Conservation (phyloP, 92 coral and sea anemone species). For the Isaurus tuberculatus region DNA sequence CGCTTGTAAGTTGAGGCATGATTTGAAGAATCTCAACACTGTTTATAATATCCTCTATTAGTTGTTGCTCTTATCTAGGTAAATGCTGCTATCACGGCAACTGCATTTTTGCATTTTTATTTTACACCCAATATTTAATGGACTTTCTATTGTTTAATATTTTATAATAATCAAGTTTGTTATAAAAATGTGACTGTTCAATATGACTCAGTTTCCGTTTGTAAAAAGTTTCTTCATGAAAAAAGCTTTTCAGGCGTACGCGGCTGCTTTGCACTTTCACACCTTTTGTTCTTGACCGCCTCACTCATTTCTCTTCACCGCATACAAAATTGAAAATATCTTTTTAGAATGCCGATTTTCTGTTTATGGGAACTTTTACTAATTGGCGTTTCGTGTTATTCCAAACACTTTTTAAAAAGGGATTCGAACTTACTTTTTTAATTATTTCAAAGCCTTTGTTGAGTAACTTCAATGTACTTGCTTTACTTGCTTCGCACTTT, state of each 20-base stretch:
- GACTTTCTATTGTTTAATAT: not conserved
- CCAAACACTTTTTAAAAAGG: not conserved
- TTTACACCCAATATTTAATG: not conserved
- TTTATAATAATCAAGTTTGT: not conserved
- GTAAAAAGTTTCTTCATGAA: not conserved
- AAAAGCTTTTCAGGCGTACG: not conserved
- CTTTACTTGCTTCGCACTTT: no score
- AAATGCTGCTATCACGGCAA: not conserved
- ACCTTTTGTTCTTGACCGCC: not conserved
- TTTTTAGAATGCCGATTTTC: not conserved
- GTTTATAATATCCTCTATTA: not conserved
- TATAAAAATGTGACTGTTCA: not conserved
- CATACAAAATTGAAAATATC: not conserved
- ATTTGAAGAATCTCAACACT: not conserved
- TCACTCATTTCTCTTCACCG: not conserved
- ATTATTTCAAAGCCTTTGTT: no score
- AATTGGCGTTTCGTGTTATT: not conserved
- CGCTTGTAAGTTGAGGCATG: conserved; percentile 47
- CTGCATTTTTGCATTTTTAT: not conserved
- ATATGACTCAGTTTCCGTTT: not conserved
- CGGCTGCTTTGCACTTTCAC: not conserved
- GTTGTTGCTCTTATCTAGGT: not conserved
- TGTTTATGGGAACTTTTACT: not conserved
- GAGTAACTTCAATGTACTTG: not conserved
- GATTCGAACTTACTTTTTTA: no score